Conservation (phyloP, 2,888 invertebrate species). For the Ornithoptera alexandrae region DNA sequence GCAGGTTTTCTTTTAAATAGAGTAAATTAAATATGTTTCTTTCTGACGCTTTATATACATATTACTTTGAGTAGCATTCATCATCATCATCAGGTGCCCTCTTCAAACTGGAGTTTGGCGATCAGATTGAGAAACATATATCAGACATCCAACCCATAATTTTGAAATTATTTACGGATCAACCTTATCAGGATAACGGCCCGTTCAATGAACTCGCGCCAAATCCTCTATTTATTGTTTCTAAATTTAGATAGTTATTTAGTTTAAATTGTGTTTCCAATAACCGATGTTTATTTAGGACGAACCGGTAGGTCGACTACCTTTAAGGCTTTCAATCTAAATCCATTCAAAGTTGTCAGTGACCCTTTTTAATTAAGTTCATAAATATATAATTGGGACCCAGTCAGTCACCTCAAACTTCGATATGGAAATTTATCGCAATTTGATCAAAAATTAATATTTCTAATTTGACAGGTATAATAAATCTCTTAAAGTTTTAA, state of each 20-base stretch:
- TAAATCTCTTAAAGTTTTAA: no score
- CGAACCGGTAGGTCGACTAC: constrained; percentile 9
- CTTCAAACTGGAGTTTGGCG: no score
- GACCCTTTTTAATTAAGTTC: constrained; percentile 14
- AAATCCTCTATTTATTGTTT: constrained; percentile 11
- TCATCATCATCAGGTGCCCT: no score
- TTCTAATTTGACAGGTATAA: no score
- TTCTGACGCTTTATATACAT: no score
- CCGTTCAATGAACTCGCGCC: constrained; percentile 11
- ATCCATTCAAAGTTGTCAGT: constrained; percentile 5
- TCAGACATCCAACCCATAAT: no score
- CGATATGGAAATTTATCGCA: no score
- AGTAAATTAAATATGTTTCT: no score
- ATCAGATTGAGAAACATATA: no score
- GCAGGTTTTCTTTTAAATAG: no score
- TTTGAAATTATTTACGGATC: background rate
- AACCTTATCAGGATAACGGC: background rate
- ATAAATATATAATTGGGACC: constrained; percentile 4
- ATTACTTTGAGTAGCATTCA: no score
- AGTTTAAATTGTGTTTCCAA: constrained; percentile 3
- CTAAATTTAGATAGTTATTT: constrained; percentile 1
- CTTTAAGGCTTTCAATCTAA: constrained; percentile 15
- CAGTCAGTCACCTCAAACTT: constrained; percentile 3
- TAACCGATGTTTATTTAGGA: constrained; percentile 17
- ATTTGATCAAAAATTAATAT: no score